Evolutionary conservation across 2,888 invertebrate genomes (phyloP), one percentile per base, ranked within the genome.

Genomic region (Cerastis leucographa): DNA sequence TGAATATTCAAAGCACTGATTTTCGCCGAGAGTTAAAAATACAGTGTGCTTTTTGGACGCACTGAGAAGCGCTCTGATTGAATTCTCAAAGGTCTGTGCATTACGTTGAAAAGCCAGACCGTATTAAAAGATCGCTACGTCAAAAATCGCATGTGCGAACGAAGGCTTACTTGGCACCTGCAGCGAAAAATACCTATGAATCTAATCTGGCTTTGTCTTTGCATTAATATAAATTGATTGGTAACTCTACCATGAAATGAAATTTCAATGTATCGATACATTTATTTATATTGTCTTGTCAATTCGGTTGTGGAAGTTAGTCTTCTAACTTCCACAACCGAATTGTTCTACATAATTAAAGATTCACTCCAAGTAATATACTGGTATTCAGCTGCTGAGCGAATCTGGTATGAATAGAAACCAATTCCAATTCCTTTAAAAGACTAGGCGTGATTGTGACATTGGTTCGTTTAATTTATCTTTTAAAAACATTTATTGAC

Each of bases 211-310:
- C 19, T 44, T 22, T 11, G 46, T 40, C 35, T 42, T 56, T 51
- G 22, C 8, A 44, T 56, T 40, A 6, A 22, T 49, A 68, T 59
- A 1, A 35, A 42, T 64, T 8, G 5, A 29, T 14, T 0, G 40
- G n/a, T 19, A 70, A 25, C 49, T 44, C 17, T 29, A 19, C 2
- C 25, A 17, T 78, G 7, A 12, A 49, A 25, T 5, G 8, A 12
- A 75, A 54, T 64, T 73, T 25, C 22, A n/a, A 83, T 56, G n/a
- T n/a, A n/a, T n/a, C 49, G 29, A 44, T 77, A 56, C 9, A 66
- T 22, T 42, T 0, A 1, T 35, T 65, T 35, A n/a, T 14, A n/a
- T 17, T 0, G 7, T 64, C 42, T 64, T 8, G 17, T 42, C 64
- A 64, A 12, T 42, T 64, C 1, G 14, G 17, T 42, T 42, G 62